Evolutionary conservation across 2,797 vertebrate species (phyloP).

Genomic region (Phalloptychus januarius): DNA sequence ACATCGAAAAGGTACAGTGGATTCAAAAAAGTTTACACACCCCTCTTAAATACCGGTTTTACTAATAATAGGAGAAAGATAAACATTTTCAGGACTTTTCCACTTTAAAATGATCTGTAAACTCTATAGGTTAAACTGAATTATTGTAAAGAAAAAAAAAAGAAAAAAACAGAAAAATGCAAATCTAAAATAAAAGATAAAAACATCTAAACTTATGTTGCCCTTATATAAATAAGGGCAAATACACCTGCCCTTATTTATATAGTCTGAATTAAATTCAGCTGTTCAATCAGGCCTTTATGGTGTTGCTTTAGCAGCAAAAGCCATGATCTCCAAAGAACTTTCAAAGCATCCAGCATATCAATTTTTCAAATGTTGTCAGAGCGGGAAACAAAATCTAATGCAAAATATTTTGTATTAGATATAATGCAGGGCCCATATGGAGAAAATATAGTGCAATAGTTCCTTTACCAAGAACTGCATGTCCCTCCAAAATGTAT

Average conservation of each 20-base stretch:
- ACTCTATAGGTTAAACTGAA: not conserved
- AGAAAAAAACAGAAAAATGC: not conserved
- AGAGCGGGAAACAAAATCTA: not conserved
- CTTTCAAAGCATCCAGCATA: not conserved
- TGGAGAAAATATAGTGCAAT: not conserved
- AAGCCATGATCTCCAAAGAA: not conserved
- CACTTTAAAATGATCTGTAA: not conserved
- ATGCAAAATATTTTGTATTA: not conserved
- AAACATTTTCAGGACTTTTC: not conserved
- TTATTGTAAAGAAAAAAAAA: not conserved
- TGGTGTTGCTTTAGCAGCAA: not conserved
- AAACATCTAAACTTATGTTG: not conserved
- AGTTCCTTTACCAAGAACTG: not conserved
- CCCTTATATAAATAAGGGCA: too few relatives aligned
- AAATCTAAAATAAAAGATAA: not conserved
- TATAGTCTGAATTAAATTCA: not conserved
- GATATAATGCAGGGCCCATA: not conserved
- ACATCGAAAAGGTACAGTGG: constrained; percentile 40
- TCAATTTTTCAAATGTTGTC: not conserved
- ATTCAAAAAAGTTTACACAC: not conserved
- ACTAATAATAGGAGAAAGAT: not conserved
- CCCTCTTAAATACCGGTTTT: not conserved
- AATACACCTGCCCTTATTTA: not conserved
- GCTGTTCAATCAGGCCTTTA: not conserved
- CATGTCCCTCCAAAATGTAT: not conserved